Percentiles rank a stretch among this genome's conserved stretches.
phyloP scores from a whole-genome alignment of 2,113 vertebrate species.

The Brachionichthys hirsutus region DNA sequence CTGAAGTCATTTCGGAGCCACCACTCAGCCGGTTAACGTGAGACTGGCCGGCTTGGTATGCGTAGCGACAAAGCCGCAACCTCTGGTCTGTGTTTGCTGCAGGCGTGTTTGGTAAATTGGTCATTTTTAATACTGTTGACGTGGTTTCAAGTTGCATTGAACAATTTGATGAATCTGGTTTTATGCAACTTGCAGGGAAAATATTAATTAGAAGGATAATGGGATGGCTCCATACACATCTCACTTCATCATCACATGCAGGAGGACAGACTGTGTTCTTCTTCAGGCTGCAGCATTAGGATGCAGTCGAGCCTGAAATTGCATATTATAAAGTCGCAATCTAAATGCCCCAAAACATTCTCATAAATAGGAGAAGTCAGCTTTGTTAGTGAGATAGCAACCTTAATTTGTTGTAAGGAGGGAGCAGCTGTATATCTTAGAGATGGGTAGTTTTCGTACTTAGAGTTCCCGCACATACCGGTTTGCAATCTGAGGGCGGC shows the following conservation, averaged over 20 bases:
- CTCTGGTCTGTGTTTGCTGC: too few relatives aligned
- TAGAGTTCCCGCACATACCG: constrained; percentile 1
- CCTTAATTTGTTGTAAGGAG: background rate
- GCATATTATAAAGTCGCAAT: constrained; percentile 29
- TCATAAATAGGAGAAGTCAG: background rate
- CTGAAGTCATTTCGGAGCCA: too few relatives aligned
- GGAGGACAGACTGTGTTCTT: constrained; percentile 1
- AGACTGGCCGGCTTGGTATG: too few relatives aligned
- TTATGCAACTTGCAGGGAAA: constrained; percentile 2
- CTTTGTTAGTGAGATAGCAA: constrained; percentile 27
- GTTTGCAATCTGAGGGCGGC: constrained; percentile 11
- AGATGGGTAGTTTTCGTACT: constrained; percentile 3
- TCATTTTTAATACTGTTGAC: too few relatives aligned
- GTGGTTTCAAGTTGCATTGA: constrained; percentile 5
- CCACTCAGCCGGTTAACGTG: too few relatives aligned
- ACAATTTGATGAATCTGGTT: constrained; percentile 14
- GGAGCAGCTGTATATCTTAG: background rate
- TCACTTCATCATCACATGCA: constrained; percentile 18
- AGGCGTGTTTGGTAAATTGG: too few relatives aligned
- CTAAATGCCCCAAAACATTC: constrained; percentile 10
- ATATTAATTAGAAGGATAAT: constrained; percentile 18
- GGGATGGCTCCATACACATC: background rate
- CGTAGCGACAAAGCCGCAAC: too few relatives aligned
- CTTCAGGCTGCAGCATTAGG: constrained; percentile 22
- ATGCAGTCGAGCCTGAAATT: constrained; percentile 61